These are phyloP conservation scores for Elgonia sp. DNA, from an alignment of 2,888 invertebrate genomes.

Conservation along the genomic window DNA sequence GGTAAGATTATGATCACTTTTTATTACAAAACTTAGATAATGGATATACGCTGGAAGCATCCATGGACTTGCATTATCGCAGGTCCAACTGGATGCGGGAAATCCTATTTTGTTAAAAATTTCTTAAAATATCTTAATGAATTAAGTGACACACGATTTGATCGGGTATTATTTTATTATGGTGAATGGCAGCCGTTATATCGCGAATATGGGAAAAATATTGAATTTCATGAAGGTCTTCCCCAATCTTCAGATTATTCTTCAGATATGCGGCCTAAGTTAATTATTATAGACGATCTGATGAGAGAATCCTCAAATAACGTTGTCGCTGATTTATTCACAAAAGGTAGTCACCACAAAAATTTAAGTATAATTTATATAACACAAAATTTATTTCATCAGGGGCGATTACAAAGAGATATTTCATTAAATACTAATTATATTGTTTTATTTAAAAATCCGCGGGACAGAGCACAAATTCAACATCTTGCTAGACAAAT, in stretches of 20 bases:
- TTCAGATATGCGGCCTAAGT: background rate
- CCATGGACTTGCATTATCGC: background rate
- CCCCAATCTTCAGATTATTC: background rate
- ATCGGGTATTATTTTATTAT: conserved; percentile 68
- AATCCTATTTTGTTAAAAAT: conserved; percentile 54
- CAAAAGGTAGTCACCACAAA: too few relatives aligned
- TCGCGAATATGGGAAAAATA: conserved; percentile 6
- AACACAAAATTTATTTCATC: conserved; percentile 16
- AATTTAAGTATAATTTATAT: background rate
- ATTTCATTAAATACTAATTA: conserved; percentile 19
- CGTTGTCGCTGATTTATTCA: too few relatives aligned
- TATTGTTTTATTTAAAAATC: conserved; percentile 36
- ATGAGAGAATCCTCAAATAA: too few relatives aligned
- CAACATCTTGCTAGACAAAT: background rate
- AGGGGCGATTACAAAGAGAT: background rate
- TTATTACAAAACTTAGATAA: too few relatives aligned
- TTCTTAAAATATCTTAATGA: conserved; percentile 11
- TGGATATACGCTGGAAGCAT: too few relatives aligned
- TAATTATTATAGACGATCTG: background rate
- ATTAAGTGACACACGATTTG: conserved; percentile 52
- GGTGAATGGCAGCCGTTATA: conserved; percentile 65
- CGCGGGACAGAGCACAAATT: conserved; percentile 16
- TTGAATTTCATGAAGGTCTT: background rate
- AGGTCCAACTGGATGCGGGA: conserved; percentile 48
- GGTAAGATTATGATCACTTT: too few relatives aligned